phyloP scores from a whole-genome alignment of 2,888 invertebrate genomes.

The Thereva nobilitata region DNA sequence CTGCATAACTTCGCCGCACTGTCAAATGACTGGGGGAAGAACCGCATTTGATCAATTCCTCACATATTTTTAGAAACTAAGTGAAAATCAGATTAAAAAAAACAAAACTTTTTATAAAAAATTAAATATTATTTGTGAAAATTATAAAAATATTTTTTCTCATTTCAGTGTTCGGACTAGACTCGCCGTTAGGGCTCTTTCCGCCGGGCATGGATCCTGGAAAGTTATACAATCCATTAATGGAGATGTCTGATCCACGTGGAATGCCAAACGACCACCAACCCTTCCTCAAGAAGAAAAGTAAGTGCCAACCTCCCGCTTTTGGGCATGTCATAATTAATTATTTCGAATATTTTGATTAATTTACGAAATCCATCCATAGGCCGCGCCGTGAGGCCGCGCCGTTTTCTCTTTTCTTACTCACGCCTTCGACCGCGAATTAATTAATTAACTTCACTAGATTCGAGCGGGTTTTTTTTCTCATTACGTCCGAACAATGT shows the following conservation, averaged over 20 bases:
- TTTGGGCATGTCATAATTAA: too few relatives aligned
- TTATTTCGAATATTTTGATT: too few relatives aligned
- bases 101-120: too few relatives aligned
- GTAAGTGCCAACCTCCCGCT: conserved; percentile 61
- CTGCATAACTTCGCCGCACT: too few relatives aligned
- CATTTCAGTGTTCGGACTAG: conserved; percentile 71
- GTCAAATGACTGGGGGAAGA: too few relatives aligned
- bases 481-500: neutral
- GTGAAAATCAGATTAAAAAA: too few relatives aligned
- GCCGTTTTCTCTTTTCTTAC: too few relatives aligned
- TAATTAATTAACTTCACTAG: neutral
- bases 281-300: conserved; percentile 78
- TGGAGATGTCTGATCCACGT: conserved; percentile 75
- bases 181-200: conserved; percentile 74
- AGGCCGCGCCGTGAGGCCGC: too few relatives aligned
- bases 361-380: too few relatives aligned
- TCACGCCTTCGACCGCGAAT: too few relatives aligned
- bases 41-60: too few relatives aligned
- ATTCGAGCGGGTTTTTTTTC: neutral
- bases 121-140: conserved; percentile 1
- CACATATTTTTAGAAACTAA: too few relatives aligned
- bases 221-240: conserved; percentile 71
- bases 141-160: conserved; percentile 8
- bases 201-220: conserved; percentile 76
- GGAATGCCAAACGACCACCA: conserved; percentile 69